Evolutionary conservation across 2,888 invertebrate species (phyloP).

Genomic region (Nephrotoma flavescens): DNA sequence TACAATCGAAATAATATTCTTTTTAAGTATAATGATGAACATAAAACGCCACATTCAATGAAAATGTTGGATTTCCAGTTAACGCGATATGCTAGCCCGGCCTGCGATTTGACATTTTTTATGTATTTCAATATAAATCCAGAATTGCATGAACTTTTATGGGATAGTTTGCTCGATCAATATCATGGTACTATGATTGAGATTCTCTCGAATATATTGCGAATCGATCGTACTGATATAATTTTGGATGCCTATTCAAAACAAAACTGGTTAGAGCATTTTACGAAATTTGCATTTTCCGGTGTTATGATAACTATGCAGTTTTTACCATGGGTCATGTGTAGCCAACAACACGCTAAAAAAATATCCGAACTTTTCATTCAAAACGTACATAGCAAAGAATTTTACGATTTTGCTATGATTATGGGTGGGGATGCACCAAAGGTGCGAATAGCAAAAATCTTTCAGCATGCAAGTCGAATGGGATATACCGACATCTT

Average conservation of each 20-base stretch:
- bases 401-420: conserved; percentile 20
- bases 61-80: conserved; percentile 29
- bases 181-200: conserved; percentile 22
- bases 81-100: conserved; percentile 23
- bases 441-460: conserved; percentile 19
- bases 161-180: conserved; percentile 18
- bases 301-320: conserved; percentile 26
- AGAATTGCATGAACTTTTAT: conserved; percentile 15
- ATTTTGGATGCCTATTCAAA: conserved; percentile 12
- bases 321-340: conserved; percentile 26
- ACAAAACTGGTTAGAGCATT: conserved; percentile 23
- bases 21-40: conserved; percentile 18
- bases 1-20: conserved; percentile 31
- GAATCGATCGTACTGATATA: conserved; percentile 13
- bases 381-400: conserved; percentile 21
- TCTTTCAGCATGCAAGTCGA: conserved; percentile 23
- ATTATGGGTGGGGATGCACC: conserved; percentile 24
- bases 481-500: conserved; percentile 19
- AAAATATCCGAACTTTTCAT: conserved; percentile 21
- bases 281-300: conserved; percentile 26
- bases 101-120: conserved; percentile 25
- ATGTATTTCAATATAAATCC: conserved; percentile 25
- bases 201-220: conserved; percentile 19
- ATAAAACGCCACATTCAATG: neutral
- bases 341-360: conserved; percentile 20